Conservation (phyloP, 2,888 invertebrate species). For the Platycheirus albimanus region DNA sequence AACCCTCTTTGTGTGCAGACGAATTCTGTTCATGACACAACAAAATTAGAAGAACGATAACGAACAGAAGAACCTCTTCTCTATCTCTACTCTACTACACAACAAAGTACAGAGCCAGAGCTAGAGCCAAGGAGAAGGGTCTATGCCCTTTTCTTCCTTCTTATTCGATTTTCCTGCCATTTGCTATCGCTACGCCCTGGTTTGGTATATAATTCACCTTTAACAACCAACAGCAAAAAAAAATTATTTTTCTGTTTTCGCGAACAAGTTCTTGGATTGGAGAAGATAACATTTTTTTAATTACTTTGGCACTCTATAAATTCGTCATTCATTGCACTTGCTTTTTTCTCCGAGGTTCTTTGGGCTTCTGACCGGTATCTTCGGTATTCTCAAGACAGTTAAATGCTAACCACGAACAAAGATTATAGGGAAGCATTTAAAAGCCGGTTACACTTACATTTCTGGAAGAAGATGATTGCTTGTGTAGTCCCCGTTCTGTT, state of each 20-base stretch:
- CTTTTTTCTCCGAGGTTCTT: too few species aligned
- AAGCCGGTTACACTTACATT: constrained; percentile 69
- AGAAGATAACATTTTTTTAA: constrained; percentile 28
- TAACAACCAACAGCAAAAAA: neutral
- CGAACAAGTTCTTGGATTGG: constrained; percentile 29
- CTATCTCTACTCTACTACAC: neutral
- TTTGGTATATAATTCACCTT: constrained; percentile 17
- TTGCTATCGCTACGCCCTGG: constrained; percentile 33
- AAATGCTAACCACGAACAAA: constrained; percentile 14
- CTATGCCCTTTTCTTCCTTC: constrained; percentile 60
- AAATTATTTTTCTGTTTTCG: constrained; percentile 20
- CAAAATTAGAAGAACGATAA: neutral
- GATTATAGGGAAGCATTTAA: constrained; percentile 21
- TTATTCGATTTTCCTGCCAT: constrained; percentile 13
- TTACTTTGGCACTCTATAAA: constrained; percentile 8
- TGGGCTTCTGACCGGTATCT: constrained; percentile 3
- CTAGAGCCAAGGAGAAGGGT: constrained; percentile 40
- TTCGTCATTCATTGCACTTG: neutral
- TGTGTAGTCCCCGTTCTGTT: constrained; percentile 6
- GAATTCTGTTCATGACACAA: neutral
- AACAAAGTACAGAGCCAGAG: too few species aligned
- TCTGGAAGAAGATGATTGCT: constrained; percentile 14
- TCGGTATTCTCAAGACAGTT: constrained; percentile 33
- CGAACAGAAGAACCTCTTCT: constrained; percentile 10
- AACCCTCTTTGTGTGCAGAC: constrained; percentile 1